Evolutionary conservation across 2,113 vertebrate genomes (phyloP).

Genomic region (Carassius auratus): DNA sequence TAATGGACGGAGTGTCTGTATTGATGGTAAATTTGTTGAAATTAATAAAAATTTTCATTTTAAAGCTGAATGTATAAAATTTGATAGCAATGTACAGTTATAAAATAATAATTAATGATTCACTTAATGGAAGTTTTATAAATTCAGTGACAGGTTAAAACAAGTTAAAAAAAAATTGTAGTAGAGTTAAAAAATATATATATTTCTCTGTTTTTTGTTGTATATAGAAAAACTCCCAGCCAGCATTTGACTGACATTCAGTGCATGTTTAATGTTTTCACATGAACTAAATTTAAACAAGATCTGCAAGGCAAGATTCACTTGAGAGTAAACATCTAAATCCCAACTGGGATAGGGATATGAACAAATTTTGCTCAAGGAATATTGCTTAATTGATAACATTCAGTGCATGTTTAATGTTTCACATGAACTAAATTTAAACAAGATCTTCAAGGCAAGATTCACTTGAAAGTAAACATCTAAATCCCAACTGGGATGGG

Average conservation of each 20-base stretch:
- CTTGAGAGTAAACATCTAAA: background rate
- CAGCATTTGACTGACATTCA: too few species aligned
- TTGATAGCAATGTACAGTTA: background rate
- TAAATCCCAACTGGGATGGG: background rate
- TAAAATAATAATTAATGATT: background rate
- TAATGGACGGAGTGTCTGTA: background rate
- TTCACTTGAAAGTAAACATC: background rate
- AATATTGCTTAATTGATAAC: background rate
- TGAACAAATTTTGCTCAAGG: background rate
- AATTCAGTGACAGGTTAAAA: background rate
- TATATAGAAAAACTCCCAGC: too few species aligned
- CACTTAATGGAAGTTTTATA: background rate
- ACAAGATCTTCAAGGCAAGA: too few species aligned
- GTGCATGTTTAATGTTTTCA: too few species aligned
- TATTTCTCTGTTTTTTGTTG: background rate
- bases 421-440: too few species aligned
- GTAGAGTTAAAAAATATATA: too few species aligned
- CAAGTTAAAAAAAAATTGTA: too few species aligned
- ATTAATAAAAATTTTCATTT: background rate
- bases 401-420: too few species aligned
- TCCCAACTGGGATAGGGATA: background rate
- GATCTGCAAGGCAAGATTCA: background rate
- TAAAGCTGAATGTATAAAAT: background rate
- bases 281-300: too few species aligned
- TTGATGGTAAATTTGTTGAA: background rate